Percentiles rank a stretch among this genome's conserved stretches.
These are phyloP conservation scores for Pollenia angustigena DNA, from an alignment of 2,888 invertebrate species.

Conservation along the genomic window DNA sequence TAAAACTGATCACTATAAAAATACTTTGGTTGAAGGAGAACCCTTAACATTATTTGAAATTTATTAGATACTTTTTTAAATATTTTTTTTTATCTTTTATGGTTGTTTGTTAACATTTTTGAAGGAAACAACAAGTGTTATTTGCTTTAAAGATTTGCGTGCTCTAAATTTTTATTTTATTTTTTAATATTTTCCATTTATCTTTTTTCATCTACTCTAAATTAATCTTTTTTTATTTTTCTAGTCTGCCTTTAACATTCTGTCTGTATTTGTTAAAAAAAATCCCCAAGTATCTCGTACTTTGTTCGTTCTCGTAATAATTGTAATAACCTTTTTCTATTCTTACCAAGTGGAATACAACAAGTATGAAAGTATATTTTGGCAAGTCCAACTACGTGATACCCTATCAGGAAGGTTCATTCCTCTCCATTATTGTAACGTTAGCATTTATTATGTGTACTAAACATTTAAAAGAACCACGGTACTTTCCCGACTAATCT, in stretches of 20 bases:
- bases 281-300: slow-evolving; percentile 29
- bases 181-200: not conserved
- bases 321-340: slow-evolving; percentile 20
- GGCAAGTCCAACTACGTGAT: too few relatives aligned
- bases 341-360: not conserved
- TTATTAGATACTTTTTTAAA: not conserved
- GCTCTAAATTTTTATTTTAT: slow-evolving; percentile 41
- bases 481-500: too few relatives aligned
- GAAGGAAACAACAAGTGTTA: slow-evolving; percentile 50
- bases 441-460: too few relatives aligned
- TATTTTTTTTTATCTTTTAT: not conserved
- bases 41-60: not conserved
- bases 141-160: slow-evolving; percentile 59
- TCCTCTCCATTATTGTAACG: too few relatives aligned
- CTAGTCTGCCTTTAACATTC: not conserved
- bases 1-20: too few relatives aligned
- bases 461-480: too few relatives aligned
- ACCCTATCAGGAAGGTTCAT: too few relatives aligned
- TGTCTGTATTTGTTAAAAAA: slow-evolving; percentile 21
- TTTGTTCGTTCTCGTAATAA: slow-evolving; percentile 21
- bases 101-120: not conserved
- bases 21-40: not conserved
- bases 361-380: too few relatives aligned
- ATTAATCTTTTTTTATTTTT: not conserved
- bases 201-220: not conserved